Evolutionary conservation across 2,113 vertebrate species (phyloP).

Genomic region (Etheostoma spectabile): DNA sequence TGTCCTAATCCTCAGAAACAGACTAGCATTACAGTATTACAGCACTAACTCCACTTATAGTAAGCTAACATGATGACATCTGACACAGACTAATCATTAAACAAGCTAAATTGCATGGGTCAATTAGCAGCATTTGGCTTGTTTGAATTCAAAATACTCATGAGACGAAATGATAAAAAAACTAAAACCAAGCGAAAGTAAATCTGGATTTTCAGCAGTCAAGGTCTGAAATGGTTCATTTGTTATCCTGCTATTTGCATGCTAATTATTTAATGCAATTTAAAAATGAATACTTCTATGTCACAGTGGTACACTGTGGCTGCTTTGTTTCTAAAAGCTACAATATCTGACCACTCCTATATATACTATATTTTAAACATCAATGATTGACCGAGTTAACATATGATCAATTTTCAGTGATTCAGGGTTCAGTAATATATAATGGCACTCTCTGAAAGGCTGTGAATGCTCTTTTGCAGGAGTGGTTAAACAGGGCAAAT

Average conservation of each 20-base stretch:
- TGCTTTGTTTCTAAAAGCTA: not conserved
- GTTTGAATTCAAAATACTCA: not conserved
- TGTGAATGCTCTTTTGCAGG: conserved; percentile 9
- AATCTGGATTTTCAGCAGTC: not conserved
- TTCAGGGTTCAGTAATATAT: conserved; percentile 20
- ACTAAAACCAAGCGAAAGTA: too few relatives aligned
- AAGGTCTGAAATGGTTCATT: not conserved
- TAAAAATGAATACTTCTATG: conserved; percentile 42
- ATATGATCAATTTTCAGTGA: conserved; percentile 27
- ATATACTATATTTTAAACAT: conserved; percentile 8
- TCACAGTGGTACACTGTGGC: not conserved
- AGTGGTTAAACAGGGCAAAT: conserved; percentile 7
- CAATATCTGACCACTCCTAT: not conserved
- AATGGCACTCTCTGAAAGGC: not conserved
- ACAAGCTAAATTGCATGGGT: conserved; percentile 23
- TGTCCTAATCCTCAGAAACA: conserved; percentile 70
- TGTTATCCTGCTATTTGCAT: not conserved
- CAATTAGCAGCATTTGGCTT: conserved; percentile 28
- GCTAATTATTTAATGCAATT: conserved; percentile 33
- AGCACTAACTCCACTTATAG: conserved; percentile 44
- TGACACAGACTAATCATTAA: conserved; percentile 47
- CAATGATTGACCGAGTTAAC: not conserved
- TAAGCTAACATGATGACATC: conserved; percentile 45
- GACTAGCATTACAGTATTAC: conserved; percentile 53
- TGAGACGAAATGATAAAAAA: not conserved